Percentiles rank a stretch among this genome's conserved stretches.
These are phyloP conservation scores for Amia ocellicauda DNA, from an alignment of 2,113 vertebrate genomes.

Conservation along the genomic window DNA sequence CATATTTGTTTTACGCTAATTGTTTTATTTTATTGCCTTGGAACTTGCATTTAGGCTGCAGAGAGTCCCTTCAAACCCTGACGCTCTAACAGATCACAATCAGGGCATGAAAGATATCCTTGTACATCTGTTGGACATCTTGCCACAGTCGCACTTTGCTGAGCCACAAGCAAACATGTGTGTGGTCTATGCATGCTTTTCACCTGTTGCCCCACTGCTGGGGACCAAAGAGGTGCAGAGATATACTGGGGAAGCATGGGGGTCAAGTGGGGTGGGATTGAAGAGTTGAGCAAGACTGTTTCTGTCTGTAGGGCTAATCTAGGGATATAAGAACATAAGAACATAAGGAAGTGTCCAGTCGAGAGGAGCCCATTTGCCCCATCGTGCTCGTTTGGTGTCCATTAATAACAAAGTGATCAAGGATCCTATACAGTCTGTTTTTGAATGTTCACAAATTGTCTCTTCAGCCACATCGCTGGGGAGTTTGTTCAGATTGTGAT, in stretches of 20 bases:
- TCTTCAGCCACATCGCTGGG: too few relatives aligned
- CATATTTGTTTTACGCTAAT: constrained; percentile 24
- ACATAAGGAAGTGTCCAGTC: too few relatives aligned
- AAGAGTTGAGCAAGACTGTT: too few relatives aligned
- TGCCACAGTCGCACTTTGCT: neutral
- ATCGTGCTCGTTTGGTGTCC: too few relatives aligned
- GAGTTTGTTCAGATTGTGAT: too few relatives aligned
- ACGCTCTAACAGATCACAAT: constrained; percentile 4
- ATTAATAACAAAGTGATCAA: too few relatives aligned
- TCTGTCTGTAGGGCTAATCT: too few relatives aligned
- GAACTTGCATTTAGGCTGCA: constrained; percentile 6
- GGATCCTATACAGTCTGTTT: too few relatives aligned
- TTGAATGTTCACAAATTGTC: too few relatives aligned
- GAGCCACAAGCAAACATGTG: neutral
- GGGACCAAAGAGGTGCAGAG: neutral
- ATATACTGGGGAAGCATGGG: neutral
- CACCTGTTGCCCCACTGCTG: neutral
- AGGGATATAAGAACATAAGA: too few relatives aligned
- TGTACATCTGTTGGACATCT: constrained; percentile 31
- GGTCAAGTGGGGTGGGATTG: too few relatives aligned
- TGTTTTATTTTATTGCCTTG: constrained; percentile 34
- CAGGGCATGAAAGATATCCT: constrained; percentile 4
- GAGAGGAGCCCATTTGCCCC: too few relatives aligned
- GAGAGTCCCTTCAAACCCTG: constrained; percentile 7
- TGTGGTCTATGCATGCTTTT: constrained; percentile 18